Base-by-base conservation (phyloP, 2,113 vertebrate genomes). In the Xiphorhynchus elegans region DNA sequence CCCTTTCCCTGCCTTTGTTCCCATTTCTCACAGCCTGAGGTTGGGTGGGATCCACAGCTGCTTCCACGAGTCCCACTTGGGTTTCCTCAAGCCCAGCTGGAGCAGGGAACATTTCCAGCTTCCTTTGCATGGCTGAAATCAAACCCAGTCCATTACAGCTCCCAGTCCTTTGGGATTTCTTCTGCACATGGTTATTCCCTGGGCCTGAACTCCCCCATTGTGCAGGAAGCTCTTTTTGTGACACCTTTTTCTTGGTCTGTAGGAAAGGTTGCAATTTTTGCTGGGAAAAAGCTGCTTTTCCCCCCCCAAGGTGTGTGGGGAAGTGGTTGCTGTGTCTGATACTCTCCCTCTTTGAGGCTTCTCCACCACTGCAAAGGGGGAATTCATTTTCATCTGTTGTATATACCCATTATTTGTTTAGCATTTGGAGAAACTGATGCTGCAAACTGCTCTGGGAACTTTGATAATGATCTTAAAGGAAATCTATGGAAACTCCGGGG, bases 221-320 rank as follows among this genome's bases (percentile, higher is more conserved):
- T 39, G 16, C 79, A 20, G 44, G 69, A n/a, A 24, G 17, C 60
- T 87, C 46, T 56, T 75, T 17, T 50, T 70, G 60, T 37, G 66
- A 13, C 58, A 16, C 9, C 18, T 39, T 64, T 49, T 39, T 15
- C 86, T 66, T 69, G 84, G 10, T 79, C 19, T 23, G 17, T 28
- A 13, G 59, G 26, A 42, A 78, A 42, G 28, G 13, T 16, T 62
- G 69, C 23, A 39, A 1, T 64, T 93, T 49, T 68, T 64, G 33
- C 60, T 82, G 64, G 60, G 73, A 35, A 33, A 18, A 26, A 81
- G 9, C 55, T 86, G 69, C 5, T 72, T 73, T 42, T 26, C 1
- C 1, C 7, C 11, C 35, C 12, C 4, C 2, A 3, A 53, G 3
- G 25, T 49, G 33, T 0, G 3, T 62, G 52, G 50, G n/a, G 24